Conservation (phyloP, 2,888 invertebrate genomes). For the Lasioglossum villosulum region DNA sequence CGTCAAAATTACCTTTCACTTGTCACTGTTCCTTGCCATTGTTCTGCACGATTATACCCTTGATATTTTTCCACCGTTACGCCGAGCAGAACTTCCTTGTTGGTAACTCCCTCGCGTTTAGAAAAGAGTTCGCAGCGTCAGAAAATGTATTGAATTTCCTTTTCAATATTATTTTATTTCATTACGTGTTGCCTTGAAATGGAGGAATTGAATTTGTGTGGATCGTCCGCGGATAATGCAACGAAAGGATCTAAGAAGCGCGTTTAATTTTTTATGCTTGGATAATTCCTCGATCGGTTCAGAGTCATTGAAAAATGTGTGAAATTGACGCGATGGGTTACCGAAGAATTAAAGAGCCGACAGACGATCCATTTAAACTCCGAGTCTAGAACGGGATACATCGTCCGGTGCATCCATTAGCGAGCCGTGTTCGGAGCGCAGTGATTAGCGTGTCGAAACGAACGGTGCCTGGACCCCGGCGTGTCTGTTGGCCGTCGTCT, state of each 20-base stretch:
- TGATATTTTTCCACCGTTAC: neutral
- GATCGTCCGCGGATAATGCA: neutral
- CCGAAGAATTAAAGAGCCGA: neutral
- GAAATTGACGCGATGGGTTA: neutral
- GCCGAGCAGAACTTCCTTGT: neutral
- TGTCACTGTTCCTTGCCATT: neutral
- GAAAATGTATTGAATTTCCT: neutral
- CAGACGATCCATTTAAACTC: slow-evolving; percentile 19
- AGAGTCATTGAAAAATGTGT: neutral
- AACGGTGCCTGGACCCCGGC: slow-evolving; percentile 1
- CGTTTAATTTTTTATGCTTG: neutral
- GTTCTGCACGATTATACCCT: neutral
- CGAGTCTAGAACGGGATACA: neutral
- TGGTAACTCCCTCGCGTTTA: neutral
- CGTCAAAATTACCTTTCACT: neutral
- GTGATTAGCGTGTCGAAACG: slow-evolving; percentile 37
- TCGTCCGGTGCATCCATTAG: slow-evolving; percentile 14
- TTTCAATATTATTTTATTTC: neutral
- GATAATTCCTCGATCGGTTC: neutral
- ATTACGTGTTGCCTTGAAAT: neutral
- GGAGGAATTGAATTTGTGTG: neutral
- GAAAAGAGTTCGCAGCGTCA: neutral
- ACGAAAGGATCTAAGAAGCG: neutral
- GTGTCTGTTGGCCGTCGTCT: slow-evolving; percentile 31
- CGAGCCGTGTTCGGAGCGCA: slow-evolving; percentile 7